Percentiles rank a stretch among this genome's conserved stretches.
Evolutionary conservation across 1,140 invertebrate genomes (phyloP).

Genomic region (Drosophila setifemur): DNA sequence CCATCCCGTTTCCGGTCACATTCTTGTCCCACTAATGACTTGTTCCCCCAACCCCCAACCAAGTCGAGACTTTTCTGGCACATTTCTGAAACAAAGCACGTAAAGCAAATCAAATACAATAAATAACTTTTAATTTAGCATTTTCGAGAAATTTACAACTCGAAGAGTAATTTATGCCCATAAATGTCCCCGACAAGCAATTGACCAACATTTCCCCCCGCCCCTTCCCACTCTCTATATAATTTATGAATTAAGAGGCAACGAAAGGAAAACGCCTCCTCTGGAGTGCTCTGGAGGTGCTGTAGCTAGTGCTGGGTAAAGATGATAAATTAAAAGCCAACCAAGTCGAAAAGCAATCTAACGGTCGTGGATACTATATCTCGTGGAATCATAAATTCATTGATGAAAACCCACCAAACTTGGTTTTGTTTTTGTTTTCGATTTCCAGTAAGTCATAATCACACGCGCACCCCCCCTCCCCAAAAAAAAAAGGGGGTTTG

Average conservation of each 20-base stretch:
- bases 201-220: conserved; percentile 52
- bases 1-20: conserved; percentile 52
- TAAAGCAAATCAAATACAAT: conserved; percentile 65
- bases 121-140: conserved; percentile 75
- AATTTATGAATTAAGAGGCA: conserved; percentile 59
- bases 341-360: conserved; percentile 1
- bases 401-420: conserved; percentile 56
- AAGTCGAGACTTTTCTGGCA: conserved; percentile 3
- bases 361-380: background rate
- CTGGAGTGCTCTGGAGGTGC: too few relatives aligned
- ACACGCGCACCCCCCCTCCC: background rate
- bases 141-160: conserved; percentile 69
- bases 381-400: conserved; percentile 67
- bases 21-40: conserved; percentile 48
- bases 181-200: conserved; percentile 64
- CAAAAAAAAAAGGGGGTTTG: background rate
- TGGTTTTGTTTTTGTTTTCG: conserved; percentile 3
- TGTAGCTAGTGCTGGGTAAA: background rate
- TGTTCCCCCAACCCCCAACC: conserved; percentile 12
- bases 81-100: conserved; percentile 46
- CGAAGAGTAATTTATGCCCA: conserved; percentile 63
- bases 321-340: conserved; percentile 15
- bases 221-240: conserved; percentile 10
- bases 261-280: too few relatives aligned
- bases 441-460: conserved; percentile 19